A percentile compares a stretch with the other conserved stretches of the same genome.
Evolutionary conservation across 2,113 vertebrate genomes (phyloP).

Genomic region (Odobenus rosmarus): DNA sequence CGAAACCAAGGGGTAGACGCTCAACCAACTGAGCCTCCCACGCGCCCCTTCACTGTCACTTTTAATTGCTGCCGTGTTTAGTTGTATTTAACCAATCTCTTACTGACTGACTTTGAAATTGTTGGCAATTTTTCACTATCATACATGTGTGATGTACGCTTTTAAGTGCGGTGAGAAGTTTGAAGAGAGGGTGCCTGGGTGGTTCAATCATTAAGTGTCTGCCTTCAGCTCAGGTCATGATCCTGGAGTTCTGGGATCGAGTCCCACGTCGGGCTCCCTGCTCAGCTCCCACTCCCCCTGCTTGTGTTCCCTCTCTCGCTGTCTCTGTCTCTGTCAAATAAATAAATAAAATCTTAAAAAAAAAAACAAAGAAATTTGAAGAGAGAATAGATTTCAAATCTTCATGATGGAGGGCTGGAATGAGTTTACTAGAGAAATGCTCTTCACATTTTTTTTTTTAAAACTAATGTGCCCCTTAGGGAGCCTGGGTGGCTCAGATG

Average conservation of each 20-base stretch:
- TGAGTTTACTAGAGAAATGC: background rate
- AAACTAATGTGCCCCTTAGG: background rate
- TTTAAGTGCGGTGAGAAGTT: background rate
- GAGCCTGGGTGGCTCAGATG: no score
- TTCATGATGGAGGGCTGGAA: background rate
- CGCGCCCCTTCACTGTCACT: background rate
- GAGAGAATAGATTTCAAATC: background rate
- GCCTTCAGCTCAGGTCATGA: no score
- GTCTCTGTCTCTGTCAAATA: no score
- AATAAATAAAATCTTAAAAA: no score
- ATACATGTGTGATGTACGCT: background rate
- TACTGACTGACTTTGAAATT: background rate
- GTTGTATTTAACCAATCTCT: background rate
- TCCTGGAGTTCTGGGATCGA: no score
- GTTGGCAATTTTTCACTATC: background rate
- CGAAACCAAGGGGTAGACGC: background rate
- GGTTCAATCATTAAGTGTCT: no score
- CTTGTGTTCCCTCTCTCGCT: no score
- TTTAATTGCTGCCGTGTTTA: background rate
- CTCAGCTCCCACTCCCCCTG: no score
- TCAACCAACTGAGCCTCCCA: background rate
- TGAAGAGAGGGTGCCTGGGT: background rate
- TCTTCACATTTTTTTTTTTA: background rate
- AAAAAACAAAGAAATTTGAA: background rate
- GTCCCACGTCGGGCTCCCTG: no score